Percentiles rank a stretch among this genome's conserved stretches.
phyloP scores from a whole-genome alignment of 1,140 invertebrate genomes.

The Cardiocondyla obscurior region DNA sequence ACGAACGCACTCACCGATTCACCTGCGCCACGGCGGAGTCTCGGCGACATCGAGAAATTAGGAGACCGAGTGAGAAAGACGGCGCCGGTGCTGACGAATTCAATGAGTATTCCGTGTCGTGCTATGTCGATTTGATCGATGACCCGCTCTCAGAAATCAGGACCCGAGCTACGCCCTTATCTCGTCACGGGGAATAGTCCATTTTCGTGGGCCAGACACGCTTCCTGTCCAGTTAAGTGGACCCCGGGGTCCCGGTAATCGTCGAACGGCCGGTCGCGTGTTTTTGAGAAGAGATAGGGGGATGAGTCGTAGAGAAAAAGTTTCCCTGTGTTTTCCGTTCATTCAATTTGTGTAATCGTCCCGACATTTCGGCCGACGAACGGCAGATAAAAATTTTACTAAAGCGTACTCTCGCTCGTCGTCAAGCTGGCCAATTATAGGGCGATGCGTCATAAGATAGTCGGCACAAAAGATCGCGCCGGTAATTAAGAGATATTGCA shows the following conservation, averaged over 20 bases:
- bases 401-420: not conserved
- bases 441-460: constrained; percentile 11
- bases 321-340: constrained; percentile 8
- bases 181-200: constrained; percentile 2
- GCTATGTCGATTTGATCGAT: constrained; percentile 67
- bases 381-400: not conserved
- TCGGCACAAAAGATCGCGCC: not conserved
- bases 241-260: not conserved
- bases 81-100: constrained; percentile 56
- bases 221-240: constrained; percentile 1
- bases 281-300: not conserved
- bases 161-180: constrained; percentile 47
- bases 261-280: not conserved
- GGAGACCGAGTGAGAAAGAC: constrained; percentile 47
- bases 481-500: not conserved
- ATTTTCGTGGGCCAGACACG: not conserved
- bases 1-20: constrained; percentile 63
- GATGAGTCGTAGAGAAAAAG: not conserved
- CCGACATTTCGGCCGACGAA: not conserved
- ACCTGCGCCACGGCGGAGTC: constrained; percentile 63
- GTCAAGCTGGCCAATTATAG: constrained; percentile 32
- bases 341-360: not conserved
- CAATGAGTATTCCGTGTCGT: constrained; percentile 51
- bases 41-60: constrained; percentile 31
- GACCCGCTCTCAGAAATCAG: not conserved